Conservation (phyloP, 2,888 invertebrate species). For the Cheilosia variabilis region DNA sequence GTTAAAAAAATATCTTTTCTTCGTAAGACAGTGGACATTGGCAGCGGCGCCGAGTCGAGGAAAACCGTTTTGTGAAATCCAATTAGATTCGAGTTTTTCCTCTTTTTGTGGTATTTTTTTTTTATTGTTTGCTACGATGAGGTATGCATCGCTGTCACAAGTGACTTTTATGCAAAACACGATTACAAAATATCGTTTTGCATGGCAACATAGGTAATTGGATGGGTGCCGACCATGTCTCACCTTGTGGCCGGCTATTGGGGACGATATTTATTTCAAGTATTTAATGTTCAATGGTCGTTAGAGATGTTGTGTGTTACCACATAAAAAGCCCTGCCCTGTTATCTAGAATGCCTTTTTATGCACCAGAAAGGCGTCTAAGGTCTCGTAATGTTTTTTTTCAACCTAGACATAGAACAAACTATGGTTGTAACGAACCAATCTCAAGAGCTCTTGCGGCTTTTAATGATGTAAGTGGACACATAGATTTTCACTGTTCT, state of each 20-base stretch:
- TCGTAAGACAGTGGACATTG: not conserved
- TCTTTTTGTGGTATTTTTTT: not conserved
- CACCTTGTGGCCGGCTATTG: slow-evolving; percentile 12
- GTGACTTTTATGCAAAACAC: slow-evolving; percentile 40
- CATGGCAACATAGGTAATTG: slow-evolving; percentile 33
- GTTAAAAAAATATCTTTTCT: not conserved
- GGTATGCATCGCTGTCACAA: not conserved
- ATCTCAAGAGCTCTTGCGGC: no score
- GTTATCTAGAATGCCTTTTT: no score
- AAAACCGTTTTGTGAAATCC: slow-evolving; percentile 53
- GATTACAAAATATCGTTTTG: slow-evolving; percentile 21
- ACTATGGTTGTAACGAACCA: no score
- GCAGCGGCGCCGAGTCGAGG: not conserved
- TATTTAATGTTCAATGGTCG: no score
- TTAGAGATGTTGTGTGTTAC: no score
- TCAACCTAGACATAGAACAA: no score
- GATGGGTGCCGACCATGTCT: slow-evolving; percentile 21
- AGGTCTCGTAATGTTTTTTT: no score
- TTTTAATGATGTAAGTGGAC: no score
- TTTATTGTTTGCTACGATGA: slow-evolving; percentile 4
- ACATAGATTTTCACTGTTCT: no score
- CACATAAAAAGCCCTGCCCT: no score
- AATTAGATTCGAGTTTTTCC: slow-evolving; percentile 42
- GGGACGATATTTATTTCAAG: no score
- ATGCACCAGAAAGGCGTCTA: no score